A percentile compares a stretch with the other conserved stretches of the same genome.
These are phyloP conservation scores for Podilymbus podiceps DNA, from an alignment of 2,113 vertebrate species.

Conservation along the genomic window DNA sequence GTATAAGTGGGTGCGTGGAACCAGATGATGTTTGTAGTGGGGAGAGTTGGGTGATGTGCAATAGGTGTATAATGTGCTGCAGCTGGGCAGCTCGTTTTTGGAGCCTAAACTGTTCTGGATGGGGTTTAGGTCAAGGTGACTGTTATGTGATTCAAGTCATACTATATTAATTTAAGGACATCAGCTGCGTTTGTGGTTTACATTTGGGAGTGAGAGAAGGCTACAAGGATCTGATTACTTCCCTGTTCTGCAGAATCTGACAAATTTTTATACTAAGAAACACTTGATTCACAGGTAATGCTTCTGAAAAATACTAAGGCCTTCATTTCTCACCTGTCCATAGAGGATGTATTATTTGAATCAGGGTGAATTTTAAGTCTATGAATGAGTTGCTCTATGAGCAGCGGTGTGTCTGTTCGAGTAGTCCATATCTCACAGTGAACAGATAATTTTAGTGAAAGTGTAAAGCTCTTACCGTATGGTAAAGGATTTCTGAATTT, in stretches of 20 bases:
- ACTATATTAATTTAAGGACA: not conserved
- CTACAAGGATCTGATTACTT: not conserved
- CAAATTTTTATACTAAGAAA: not conserved
- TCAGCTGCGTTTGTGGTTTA: not conserved
- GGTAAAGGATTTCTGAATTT: not conserved
- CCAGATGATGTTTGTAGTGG: rapidly evolving
- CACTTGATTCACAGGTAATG: not conserved
- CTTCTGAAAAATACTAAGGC: not conserved
- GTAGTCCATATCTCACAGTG: not conserved
- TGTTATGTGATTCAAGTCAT: rapidly evolving
- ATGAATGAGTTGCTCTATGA: not conserved
- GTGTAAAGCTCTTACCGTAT: not conserved
- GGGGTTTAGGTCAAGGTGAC: not conserved
- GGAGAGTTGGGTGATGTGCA: rapidly evolving
- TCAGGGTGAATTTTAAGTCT: not conserved
- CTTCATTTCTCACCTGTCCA: not conserved
- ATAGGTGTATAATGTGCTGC: rapidly evolving
- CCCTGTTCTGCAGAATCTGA: not conserved
- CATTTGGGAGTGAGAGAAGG: not conserved
- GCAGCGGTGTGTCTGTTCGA: not conserved
- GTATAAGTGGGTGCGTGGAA: rapidly evolving
- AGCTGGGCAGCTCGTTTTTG: not conserved
- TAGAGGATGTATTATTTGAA: not conserved
- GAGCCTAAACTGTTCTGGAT: no score
- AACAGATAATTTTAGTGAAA: not conserved